Evolutionary conservation across 53 echinoderm and acorn worm genomes (phyloP), one percentile per base, ranked within the genome.

Genomic region (Astropecten irregularis): DNA sequence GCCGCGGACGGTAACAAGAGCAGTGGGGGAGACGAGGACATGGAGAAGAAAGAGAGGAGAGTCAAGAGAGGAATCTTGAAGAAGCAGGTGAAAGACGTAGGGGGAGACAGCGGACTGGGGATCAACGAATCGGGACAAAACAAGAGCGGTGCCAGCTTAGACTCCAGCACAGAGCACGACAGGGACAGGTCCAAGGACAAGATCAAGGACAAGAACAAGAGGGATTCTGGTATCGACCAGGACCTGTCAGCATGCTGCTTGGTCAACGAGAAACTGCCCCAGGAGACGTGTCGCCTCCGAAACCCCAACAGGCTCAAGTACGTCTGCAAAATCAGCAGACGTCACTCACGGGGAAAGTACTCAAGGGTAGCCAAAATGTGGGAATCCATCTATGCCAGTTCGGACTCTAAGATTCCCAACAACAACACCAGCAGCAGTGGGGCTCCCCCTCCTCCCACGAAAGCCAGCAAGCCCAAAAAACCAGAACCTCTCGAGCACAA

Each of bases 291-390:
- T 22, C 70, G 77, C 38, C 58, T 87, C 34, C 83, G 87, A 34
- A 58, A 44, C 5, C 72, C 85, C 13, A 72, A 82, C 11, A 85
- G 87, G n/a, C 71, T 87, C n/a, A 38, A 71, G 20, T 89, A 87
- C 15, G 84, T 89, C n/a, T 73, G 93, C 14, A 76, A 76, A 21
- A 86, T 96, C 14, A 93, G 91, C 31, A 91, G 91, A 47, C 86
- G 96, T 5, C 90, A 90, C 40, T 96, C 96, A 0, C 89, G 91
- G 16, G 96, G 96, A 16, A 96, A 96, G 71, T 96, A 96, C 85
- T 93, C 96, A 9, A 55, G 70, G 4, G 73, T 93, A 37, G 53
- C 93, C 1, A 84, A 93, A 47, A 77, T 93, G 49, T 96, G 96
- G 96, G 96, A 96, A 66, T 87, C 90, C 30, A 86, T 93, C 16